A percentile compares a stretch with the other conserved stretches of the same genome.
These are phyloP conservation scores for Glossophaga mutica DNA, from an alignment of 2,797 vertebrate genomes.

Conservation along the genomic window DNA sequence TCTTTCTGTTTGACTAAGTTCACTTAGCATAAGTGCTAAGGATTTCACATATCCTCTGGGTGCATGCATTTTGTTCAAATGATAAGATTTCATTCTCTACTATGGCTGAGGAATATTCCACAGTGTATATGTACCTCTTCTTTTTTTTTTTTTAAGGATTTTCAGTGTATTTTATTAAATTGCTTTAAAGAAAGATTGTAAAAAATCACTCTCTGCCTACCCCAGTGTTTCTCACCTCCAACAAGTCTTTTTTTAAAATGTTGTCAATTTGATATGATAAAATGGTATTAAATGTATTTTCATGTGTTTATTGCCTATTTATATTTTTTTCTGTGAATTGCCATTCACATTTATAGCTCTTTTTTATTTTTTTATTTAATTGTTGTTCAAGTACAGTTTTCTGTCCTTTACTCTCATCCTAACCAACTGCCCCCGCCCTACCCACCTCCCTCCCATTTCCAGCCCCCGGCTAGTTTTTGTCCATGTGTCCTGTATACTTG, in stretches of 20 bases:
- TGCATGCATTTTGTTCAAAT: background rate
- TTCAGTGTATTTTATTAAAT: background rate
- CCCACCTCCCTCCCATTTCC: too few relatives aligned
- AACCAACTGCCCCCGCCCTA: too few relatives aligned
- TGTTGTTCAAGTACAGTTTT: too few relatives aligned
- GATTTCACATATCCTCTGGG: background rate
- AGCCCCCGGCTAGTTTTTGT: too few relatives aligned
- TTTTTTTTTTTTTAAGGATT: background rate
- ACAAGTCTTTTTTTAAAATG: background rate
- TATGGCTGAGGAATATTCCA: background rate
- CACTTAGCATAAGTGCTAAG: too few relatives aligned
- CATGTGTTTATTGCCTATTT: background rate
- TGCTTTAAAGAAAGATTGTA: background rate
- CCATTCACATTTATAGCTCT: background rate
- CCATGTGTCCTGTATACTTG: too few relatives aligned
- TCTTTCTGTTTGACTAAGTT: background rate
- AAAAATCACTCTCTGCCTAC: background rate
- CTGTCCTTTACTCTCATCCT: too few relatives aligned
- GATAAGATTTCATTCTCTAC: background rate
- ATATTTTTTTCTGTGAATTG: background rate
- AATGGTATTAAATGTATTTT: slow-evolving; percentile 1
- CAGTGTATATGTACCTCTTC: background rate
- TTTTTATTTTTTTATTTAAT: background rate
- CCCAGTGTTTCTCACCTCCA: background rate
- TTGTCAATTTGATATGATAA: background rate